Percentiles rank a stretch among this genome's conserved stretches.
These are phyloP conservation scores for Leptinotarsa undecemlineata DNA, from an alignment of 1,140 invertebrate species.

Conservation along the genomic window DNA sequence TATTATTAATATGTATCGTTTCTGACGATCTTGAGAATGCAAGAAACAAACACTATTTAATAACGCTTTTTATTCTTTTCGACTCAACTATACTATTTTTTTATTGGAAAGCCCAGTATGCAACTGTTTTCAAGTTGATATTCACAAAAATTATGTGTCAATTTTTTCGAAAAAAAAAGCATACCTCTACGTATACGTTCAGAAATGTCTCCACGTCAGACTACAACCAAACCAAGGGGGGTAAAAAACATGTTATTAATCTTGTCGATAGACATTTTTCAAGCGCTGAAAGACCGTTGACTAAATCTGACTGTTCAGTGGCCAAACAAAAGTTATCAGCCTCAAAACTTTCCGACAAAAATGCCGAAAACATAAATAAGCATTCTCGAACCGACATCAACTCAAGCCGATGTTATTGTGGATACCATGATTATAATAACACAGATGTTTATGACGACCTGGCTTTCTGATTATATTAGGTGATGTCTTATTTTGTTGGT, in stretches of 20 bases:
- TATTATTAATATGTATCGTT: too few relatives aligned
- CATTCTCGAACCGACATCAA: conserved; percentile 20
- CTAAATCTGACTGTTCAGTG: conserved; percentile 28
- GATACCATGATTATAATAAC: conserved; percentile 35
- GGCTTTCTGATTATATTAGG: conserved; percentile 29
- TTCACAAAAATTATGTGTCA: too few relatives aligned
- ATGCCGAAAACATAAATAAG: conserved; percentile 35
- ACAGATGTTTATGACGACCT: conserved; percentile 33
- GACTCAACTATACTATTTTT: too few relatives aligned
- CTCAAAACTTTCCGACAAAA: conserved; percentile 32
- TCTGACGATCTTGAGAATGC: too few relatives aligned
- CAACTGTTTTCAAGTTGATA: too few relatives aligned
- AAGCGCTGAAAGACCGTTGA: conserved; percentile 27
- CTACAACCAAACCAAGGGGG: not conserved
- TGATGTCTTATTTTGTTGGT: conserved; percentile 25
- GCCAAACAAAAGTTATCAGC: conserved; percentile 29
- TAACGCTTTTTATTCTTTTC: too few relatives aligned
- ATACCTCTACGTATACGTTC: too few relatives aligned
- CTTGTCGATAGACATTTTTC: conserved; percentile 23
- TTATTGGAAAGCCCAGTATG: too few relatives aligned
- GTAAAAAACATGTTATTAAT: conserved; percentile 14
- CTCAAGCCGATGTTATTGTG: conserved; percentile 28
- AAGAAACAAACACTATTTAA: too few relatives aligned
- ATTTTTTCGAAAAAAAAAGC: too few relatives aligned
- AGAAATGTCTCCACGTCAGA: too few relatives aligned